These are phyloP conservation scores for Halisarca cf. caerulea DNA, from an alignment of 37 sponge, comb jelly and placozoan genomes.

Conservation along the genomic window DNA sequence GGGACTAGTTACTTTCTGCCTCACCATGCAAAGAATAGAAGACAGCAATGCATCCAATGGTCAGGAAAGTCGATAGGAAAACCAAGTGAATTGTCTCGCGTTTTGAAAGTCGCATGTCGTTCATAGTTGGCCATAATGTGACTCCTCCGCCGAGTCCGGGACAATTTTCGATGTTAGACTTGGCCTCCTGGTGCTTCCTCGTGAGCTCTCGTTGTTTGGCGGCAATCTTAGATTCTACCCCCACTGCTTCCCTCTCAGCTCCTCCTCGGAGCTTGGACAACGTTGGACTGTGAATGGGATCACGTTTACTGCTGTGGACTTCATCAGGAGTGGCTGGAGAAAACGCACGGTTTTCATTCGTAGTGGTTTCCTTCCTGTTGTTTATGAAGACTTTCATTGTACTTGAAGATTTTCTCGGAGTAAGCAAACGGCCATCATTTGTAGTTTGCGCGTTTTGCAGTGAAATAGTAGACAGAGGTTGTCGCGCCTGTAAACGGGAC, in stretches of 20 bases:
- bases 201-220: conserved; percentile 25
- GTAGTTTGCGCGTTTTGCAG: too few species aligned
- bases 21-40: conserved; percentile 22
- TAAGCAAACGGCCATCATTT: too few species aligned
- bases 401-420: too few species aligned
- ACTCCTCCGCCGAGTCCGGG: conserved; percentile 43
- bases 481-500: too few species aligned
- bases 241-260: too few species aligned
- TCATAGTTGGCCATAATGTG: conserved; percentile 53
- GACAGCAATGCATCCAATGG: neutral
- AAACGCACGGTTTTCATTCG: too few species aligned
- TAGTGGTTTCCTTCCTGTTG: too few species aligned
- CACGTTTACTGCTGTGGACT: conserved; percentile 10
- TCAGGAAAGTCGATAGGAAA: neutral
- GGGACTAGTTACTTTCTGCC: too few species aligned
- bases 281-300: neutral
- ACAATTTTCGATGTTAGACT: conserved; percentile 13
- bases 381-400: too few species aligned
- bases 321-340: too few species aligned
- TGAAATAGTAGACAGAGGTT: too few species aligned
- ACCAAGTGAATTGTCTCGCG: conserved; percentile 2
- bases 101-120: conserved; percentile 45
- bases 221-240: neutral
- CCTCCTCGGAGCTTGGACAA: neutral
- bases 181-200: conserved; percentile 39